Percentiles rank a stretch among this genome's conserved stretches.
phyloP scores from a whole-genome alignment of 2,888 invertebrate genomes.

The Phyllotreta striolata region DNA sequence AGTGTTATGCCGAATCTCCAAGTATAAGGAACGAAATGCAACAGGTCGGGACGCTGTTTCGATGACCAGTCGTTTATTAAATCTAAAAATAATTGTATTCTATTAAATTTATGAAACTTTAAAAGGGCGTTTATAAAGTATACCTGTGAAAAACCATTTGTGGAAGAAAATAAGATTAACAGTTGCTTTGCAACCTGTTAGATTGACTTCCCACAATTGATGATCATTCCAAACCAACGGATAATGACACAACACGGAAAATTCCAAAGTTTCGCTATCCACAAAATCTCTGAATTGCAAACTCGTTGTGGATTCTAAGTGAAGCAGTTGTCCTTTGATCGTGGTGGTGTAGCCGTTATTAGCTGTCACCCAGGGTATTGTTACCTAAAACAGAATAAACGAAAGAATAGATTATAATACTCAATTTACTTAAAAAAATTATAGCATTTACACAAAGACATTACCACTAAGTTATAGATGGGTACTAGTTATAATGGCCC shows the following conservation, averaged over 20 bases:
- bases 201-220: conserved; percentile 90
- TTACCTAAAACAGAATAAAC: conserved; percentile 55
- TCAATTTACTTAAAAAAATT: too few species aligned
- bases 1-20: conserved; percentile 91
- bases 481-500: too few species aligned
- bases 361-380: conserved; percentile 91
- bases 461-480: too few species aligned
- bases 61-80: conserved; percentile 96
- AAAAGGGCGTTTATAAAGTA: conserved; percentile 10
- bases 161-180: conserved; percentile 92
- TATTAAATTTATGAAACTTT: not conserved
- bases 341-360: conserved; percentile 83
- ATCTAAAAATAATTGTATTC: conserved; percentile 64
- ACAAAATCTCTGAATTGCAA: conserved; percentile 90
- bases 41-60: conserved; percentile 91
- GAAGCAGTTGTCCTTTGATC: conserved; percentile 91
- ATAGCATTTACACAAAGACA: too few species aligned
- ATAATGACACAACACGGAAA: conserved; percentile 87
- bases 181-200: conserved; percentile 95
- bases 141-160: conserved; percentile 91
- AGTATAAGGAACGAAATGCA: conserved; percentile 96
- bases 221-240: conserved; percentile 96
- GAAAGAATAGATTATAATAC: too few species aligned
- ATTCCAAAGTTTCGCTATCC: conserved; percentile 94
- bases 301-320: conserved; percentile 95